A percentile compares a stretch with the other conserved stretches of the same genome.
These are phyloP conservation scores for Dioctria linearis DNA, from an alignment of 2,888 invertebrate genomes.

Conservation along the genomic window DNA sequence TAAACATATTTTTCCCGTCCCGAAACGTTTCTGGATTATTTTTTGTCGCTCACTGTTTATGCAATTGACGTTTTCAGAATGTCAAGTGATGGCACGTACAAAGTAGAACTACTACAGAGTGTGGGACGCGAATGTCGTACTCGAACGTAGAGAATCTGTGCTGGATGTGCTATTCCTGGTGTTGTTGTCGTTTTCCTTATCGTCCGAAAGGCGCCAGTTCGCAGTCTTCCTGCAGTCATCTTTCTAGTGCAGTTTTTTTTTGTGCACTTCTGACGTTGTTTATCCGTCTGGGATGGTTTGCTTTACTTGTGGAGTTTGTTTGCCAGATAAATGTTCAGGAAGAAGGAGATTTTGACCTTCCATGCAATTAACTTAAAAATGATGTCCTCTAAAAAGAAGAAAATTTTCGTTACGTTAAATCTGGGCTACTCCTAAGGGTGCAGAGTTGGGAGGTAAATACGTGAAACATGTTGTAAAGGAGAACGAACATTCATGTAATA, in stretches of 20 bases:
- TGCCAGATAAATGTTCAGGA: conserved; percentile 18
- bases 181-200: conserved; percentile 33
- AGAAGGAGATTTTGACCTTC: conserved; percentile 10
- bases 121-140: conserved; percentile 39
- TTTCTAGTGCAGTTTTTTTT: conserved; percentile 39
- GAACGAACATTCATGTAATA: background rate
- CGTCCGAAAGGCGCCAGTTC: conserved; percentile 50
- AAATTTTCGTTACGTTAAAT: conserved; percentile 40
- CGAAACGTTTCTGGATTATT: conserved; percentile 27
- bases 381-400: conserved; percentile 44
- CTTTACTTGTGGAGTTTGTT: conserved; percentile 18
- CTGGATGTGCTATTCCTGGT: conserved; percentile 6
- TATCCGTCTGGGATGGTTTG: conserved; percentile 26
- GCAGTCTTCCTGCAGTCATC: conserved; percentile 45
- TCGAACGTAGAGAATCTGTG: conserved; percentile 8
- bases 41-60: conserved; percentile 43
- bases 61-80: conserved; percentile 38
- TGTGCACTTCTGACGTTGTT: conserved; percentile 21
- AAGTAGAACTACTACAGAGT: conserved; percentile 20
- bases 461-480: conserved; percentile 48
- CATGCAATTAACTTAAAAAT: conserved; percentile 40
- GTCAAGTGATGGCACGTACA: conserved; percentile 12
- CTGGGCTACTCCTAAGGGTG: background rate
- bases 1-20: conserved; percentile 28
- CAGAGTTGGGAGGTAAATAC: background rate